Base-by-base conservation (phyloP, 2,797 vertebrate species). In the Rachycentron canadum region DNA sequence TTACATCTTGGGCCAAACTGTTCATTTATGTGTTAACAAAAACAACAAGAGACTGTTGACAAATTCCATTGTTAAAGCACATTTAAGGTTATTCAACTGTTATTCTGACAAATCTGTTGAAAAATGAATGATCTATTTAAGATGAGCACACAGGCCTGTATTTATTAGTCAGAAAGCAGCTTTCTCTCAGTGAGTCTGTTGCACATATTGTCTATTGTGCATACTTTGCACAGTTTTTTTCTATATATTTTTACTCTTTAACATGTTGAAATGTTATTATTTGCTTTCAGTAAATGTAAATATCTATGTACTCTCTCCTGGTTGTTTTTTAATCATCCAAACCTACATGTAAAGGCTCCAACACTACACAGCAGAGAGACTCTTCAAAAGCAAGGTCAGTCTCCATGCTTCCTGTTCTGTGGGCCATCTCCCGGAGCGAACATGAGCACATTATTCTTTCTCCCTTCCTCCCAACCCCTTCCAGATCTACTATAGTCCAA, bases 241-340 rank as follows among this genome's bases (percentile, higher is more conserved):
- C 66, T 50, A 32, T 32, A 28, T 52, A 13, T 21, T 60, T 68
- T 56, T 65, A 52, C 58, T 56, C 38, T 49, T 76, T 17, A 67
- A 26, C n/a, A 40, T 64, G 53, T 69, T 72, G 28, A 76, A 36
- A 55, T 47, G 32, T 76, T 21, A 50, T 79, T 74, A 66, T 78
- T 81, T 84, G 76, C 79, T 76, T 28, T 56, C 69, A 90, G 62
- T 90, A 88, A 87, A 93, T 64, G 47, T 82, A 59, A 73, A 67
- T 76, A 23, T 74, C 73, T 73, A 28, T 50, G 0, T 23, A 47
- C 45, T 50, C 3, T 83, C 57, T 55, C 40, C 43, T 58, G 57
- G 61, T 1, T 76, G 12, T 60, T 62, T 45, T 69, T 59, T 58
- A 41, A 40, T 71, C 3, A 19, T 66, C 50, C 59, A 5, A 73